Evolutionary conservation across 1,140 invertebrate species (phyloP).

Genomic region (Bombus pascuorum): DNA sequence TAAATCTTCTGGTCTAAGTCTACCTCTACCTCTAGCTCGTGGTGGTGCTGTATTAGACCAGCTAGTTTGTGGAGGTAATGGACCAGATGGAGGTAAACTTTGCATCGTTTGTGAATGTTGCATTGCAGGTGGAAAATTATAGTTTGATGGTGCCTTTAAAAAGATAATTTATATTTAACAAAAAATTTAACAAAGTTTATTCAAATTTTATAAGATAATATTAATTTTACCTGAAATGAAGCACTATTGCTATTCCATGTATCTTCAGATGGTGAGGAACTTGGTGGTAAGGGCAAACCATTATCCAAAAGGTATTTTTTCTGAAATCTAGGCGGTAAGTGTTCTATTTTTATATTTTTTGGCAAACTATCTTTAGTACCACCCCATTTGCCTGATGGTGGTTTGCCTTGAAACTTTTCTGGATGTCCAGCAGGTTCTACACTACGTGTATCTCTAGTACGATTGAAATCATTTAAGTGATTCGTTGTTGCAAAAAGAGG

Average conservation of each 20-base stretch:
- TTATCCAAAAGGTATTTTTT: slow-evolving; percentile 83
- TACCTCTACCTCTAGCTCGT: slow-evolving; percentile 81
- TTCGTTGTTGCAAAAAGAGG: slow-evolving; percentile 78
- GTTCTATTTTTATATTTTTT: slow-evolving; percentile 80
- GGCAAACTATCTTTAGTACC: slow-evolving; percentile 76
- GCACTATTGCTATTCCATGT: slow-evolving; percentile 82
- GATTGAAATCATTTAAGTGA: slow-evolving; percentile 75
- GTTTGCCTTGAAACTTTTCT: slow-evolving; percentile 83
- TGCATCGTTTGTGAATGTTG: slow-evolving; percentile 78
- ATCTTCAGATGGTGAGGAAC: slow-evolving; percentile 77
- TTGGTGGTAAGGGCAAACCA: slow-evolving; percentile 74
- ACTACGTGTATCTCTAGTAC: slow-evolving; percentile 83
- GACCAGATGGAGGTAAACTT: slow-evolving; percentile 72
- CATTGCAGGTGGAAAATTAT: slow-evolving; percentile 69
- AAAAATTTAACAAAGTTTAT: slow-evolving; percentile 3
- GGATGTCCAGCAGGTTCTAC: slow-evolving; percentile 80
- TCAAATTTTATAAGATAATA: neutral
- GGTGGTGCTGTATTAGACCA: slow-evolving; percentile 83
- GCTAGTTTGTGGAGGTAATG: slow-evolving; percentile 70
- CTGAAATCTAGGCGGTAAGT: slow-evolving; percentile 82
- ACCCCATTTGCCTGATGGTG: slow-evolving; percentile 82
- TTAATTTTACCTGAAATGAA: slow-evolving; percentile 78
- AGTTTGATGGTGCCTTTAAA: slow-evolving; percentile 70
- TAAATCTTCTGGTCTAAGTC: slow-evolving; percentile 79
- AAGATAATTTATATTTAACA: neutral